A percentile compares a stretch with the other conserved stretches of the same genome.
Conservation (phyloP, 2,888 invertebrate genomes). For the Torymus texanus region DNA sequence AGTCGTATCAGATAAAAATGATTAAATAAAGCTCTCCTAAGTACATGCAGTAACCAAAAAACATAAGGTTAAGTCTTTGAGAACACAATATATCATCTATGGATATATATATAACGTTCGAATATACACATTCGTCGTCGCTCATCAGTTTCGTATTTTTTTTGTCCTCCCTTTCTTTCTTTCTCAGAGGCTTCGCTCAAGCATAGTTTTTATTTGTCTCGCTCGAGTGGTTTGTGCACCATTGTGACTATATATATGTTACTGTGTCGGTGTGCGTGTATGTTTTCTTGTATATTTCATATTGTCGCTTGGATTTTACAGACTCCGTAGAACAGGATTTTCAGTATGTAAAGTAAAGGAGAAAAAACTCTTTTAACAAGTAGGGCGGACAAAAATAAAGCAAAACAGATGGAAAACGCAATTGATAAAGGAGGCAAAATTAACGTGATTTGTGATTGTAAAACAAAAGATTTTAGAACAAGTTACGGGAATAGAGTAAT, state of each 20-base stretch:
- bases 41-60: slow-evolving; percentile 52
- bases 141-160: slow-evolving; percentile 11
- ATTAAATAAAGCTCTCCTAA: slow-evolving; percentile 54
- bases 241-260: too few species aligned
- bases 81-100: slow-evolving; percentile 23
- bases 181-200: not conserved
- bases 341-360: too few species aligned
- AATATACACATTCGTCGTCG: slow-evolving; percentile 40
- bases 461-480: slow-evolving; percentile 1
- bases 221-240: too few species aligned
- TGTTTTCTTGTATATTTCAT: too few species aligned
- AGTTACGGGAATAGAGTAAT: slow-evolving; percentile 3
- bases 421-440: too few species aligned
- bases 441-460: not conserved
- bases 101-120: slow-evolving; percentile 41
- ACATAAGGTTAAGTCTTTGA: slow-evolving; percentile 39
- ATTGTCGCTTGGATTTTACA: too few species aligned
- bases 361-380: too few species aligned
- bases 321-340: too few species aligned
- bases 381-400: too few species aligned
- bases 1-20: slow-evolving; percentile 42
- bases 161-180: slow-evolving; percentile 31
- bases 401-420: too few species aligned
- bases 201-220: too few species aligned
- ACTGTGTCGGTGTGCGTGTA: too few species aligned